A percentile compares a stretch with the other conserved stretches of the same genome.
phyloP scores from a whole-genome alignment of 1,140 invertebrate genomes.

The Helicorthomorpha holstii region DNA sequence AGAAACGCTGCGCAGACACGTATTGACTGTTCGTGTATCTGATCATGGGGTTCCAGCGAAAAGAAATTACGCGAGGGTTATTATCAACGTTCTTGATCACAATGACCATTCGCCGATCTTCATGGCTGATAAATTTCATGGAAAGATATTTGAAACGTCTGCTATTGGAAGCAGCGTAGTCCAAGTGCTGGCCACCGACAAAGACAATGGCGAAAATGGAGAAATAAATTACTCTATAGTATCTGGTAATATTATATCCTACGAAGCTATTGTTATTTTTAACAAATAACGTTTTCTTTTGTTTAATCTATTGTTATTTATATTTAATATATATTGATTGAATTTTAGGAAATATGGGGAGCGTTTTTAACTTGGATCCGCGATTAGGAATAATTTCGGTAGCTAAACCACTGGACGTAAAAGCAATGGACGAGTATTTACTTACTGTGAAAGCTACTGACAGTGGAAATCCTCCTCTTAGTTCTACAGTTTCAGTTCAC shows the following conservation, averaged over 20 bases:
- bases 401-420: constrained; percentile 50
- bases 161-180: constrained; percentile 50
- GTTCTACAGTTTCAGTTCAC: constrained; percentile 61
- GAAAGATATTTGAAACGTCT: constrained; percentile 56
- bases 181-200: constrained; percentile 54
- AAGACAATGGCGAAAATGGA: constrained; percentile 64
- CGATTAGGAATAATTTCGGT: constrained; percentile 56
- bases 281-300: not conserved
- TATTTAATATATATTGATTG: constrained; percentile 1
- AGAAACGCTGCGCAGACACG: constrained; percentile 62
- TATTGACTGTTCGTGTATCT: constrained; percentile 73
- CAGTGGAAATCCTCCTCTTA: constrained; percentile 51
- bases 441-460: constrained; percentile 64
- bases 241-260: constrained; percentile 33
- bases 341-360: constrained; percentile 57
- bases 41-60: constrained; percentile 74
- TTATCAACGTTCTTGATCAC: constrained; percentile 64
- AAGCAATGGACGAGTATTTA: constrained; percentile 43
- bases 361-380: constrained; percentile 60
- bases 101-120: constrained; percentile 81
- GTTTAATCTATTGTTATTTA: constrained; percentile 4
- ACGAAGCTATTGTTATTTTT: not conserved
- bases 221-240: constrained; percentile 60
- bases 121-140: constrained; percentile 49
- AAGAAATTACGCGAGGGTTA: constrained; percentile 62